A percentile compares a stretch with the other conserved stretches of the same genome.
Conservation (phyloP, 2,888 invertebrate genomes). For the Stegophylla sp. region DNA sequence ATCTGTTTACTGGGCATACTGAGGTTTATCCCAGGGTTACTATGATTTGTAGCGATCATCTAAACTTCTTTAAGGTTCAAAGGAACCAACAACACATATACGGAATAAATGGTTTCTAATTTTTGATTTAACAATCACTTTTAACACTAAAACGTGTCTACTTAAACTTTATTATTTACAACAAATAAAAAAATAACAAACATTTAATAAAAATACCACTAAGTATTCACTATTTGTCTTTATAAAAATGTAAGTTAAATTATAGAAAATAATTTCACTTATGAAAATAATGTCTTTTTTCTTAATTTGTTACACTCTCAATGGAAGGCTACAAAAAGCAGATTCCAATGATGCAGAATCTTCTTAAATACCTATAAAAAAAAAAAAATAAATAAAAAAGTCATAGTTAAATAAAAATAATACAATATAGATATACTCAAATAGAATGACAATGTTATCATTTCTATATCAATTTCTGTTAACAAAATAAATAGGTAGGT, state of each 20-base stretch:
- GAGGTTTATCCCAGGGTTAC: conserved; percentile 48
- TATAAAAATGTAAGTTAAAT: conserved; percentile 53
- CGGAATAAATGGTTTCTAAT: conserved; percentile 8
- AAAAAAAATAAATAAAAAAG: not conserved
- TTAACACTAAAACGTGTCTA: conserved; percentile 58
- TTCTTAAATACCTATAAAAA: conserved; percentile 40
- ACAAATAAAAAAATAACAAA: conserved; percentile 56
- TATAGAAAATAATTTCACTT: conserved; percentile 53
- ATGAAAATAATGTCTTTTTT: conserved; percentile 56
- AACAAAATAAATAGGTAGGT: not conserved
- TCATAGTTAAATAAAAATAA: not conserved
- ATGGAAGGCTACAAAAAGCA: conserved; percentile 27
- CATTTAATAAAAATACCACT: conserved; percentile 55
- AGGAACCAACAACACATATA: conserved; percentile 25
- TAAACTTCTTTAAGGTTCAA: conserved; percentile 44
- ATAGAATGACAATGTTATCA: not conserved
- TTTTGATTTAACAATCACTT: conserved; percentile 42
- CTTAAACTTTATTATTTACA: conserved; percentile 48
- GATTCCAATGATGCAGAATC: conserved; percentile 11
- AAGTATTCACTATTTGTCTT: conserved; percentile 52
- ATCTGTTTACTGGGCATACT: conserved; percentile 53
- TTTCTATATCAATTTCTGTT: not conserved
- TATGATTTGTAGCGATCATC: conserved; percentile 53
- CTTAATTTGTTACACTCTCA: conserved; percentile 25
- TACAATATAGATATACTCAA: not conserved